Conservation (phyloP, 2,113 vertebrate species). For the Stomatorhinus ivindoensis region DNA sequence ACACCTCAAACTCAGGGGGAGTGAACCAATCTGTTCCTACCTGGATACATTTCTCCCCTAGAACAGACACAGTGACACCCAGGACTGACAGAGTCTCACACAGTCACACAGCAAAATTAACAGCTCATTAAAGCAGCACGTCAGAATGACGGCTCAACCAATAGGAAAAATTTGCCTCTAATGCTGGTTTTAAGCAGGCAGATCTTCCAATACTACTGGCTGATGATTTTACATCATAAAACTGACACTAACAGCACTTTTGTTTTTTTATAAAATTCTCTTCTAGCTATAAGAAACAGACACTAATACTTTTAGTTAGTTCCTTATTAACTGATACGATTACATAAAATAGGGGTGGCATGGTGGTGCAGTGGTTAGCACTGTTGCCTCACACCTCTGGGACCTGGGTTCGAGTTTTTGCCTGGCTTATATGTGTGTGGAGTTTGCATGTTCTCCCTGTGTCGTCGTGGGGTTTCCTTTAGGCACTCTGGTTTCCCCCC, state of each 20-base stretch:
- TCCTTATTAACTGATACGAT: no score
- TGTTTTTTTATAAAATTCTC: background rate
- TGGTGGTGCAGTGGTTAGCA: no score
- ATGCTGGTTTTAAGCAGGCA: background rate
- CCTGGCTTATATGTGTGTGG: no score
- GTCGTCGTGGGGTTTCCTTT: no score
- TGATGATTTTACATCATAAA: background rate
- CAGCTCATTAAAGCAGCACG: background rate
- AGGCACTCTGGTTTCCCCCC: no score
- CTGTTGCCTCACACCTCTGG: no score
- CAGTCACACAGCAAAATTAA: background rate
- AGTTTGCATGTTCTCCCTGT: no score
- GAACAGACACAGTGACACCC: background rate
- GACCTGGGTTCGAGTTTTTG: no score
- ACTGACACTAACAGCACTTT: background rate
- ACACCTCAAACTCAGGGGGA: constrained; percentile 46
- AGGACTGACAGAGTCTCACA: background rate
- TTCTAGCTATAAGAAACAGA: background rate
- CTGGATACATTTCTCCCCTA: constrained; percentile 48
- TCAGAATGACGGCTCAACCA: background rate
- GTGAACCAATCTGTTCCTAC: constrained; percentile 35
- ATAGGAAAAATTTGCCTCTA: background rate
- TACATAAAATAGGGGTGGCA: no score
- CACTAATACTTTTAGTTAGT: background rate
- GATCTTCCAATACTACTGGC: background rate